Percentiles rank a stretch among this genome's conserved stretches.
These are phyloP conservation scores for Argyresthia albistria DNA, from an alignment of 2,888 invertebrate genomes.

Conservation along the genomic window DNA sequence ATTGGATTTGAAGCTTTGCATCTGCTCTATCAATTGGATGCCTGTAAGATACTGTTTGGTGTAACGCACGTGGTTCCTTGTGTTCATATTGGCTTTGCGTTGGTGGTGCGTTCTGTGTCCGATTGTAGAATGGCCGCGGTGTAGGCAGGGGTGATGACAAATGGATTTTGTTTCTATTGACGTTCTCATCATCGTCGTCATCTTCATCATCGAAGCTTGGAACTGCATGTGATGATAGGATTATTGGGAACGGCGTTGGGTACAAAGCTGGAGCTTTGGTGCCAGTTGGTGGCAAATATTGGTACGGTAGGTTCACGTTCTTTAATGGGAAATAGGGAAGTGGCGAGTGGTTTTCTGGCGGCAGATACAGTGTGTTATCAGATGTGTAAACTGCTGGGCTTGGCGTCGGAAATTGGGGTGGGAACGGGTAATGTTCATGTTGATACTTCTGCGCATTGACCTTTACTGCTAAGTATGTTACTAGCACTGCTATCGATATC, in stretches of 20 bases:
- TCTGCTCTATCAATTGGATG: constrained; percentile 47
- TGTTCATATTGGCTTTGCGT: constrained; percentile 17
- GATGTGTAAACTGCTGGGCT: constrained; percentile 33
- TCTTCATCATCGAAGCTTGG: constrained; percentile 34
- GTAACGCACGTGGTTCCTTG: constrained; percentile 29
- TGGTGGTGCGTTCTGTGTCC: constrained; percentile 11
- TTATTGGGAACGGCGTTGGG: constrained; percentile 39
- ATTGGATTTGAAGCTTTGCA: constrained; percentile 30
- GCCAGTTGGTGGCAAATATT: constrained; percentile 43
- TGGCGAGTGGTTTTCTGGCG: constrained; percentile 48
- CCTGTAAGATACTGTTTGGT: constrained; percentile 26
- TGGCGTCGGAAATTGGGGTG: constrained; percentile 41
- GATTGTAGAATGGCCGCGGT: constrained; percentile 29
- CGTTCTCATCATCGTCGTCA: constrained; percentile 25
- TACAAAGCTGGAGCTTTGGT: constrained; percentile 41
- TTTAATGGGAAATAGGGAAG: constrained; percentile 46
- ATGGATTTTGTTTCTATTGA: constrained; percentile 16
- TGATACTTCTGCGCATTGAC: constrained; percentile 28
- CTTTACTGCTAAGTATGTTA: constrained; percentile 27
- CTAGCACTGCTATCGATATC: constrained; percentile 38
- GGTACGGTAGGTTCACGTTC: constrained; percentile 39
- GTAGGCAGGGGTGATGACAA: constrained; percentile 17
- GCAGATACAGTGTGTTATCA: constrained; percentile 48
- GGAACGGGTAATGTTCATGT: constrained; percentile 44
- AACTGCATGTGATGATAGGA: constrained; percentile 36